Evolutionary conservation across 2,113 vertebrate genomes (phyloP).

Genomic region (Alexandromys fortis): DNA sequence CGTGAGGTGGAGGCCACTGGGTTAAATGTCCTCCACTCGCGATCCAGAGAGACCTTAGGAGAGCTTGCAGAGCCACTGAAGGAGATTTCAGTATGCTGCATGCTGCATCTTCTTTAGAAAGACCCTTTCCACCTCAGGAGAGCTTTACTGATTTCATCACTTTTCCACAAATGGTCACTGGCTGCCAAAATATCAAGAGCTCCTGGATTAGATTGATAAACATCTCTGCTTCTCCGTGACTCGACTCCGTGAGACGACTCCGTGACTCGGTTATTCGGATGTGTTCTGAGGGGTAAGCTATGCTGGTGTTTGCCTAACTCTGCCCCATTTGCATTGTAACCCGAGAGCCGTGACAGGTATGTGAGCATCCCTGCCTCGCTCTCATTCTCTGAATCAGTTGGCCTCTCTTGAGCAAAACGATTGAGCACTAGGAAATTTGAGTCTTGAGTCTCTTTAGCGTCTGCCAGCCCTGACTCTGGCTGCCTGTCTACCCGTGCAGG

Average conservation of each 20-base stretch:
- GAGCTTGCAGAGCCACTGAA: background rate
- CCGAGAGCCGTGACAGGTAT: background rate
- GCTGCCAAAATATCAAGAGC: background rate
- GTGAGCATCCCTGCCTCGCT: background rate
- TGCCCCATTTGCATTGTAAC: constrained; percentile 2
- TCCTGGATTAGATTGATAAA: background rate
- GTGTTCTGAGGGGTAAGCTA: background rate
- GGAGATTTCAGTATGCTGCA: background rate
- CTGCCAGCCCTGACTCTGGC: background rate
- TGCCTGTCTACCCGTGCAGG: background rate
- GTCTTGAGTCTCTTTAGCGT: background rate
- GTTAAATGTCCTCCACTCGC: background rate
- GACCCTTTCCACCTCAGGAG: background rate
- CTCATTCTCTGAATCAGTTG: constrained; percentile 10
- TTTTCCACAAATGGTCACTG: background rate
- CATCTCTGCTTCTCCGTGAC: background rate
- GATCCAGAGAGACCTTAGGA: background rate
- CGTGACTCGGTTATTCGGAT: background rate
- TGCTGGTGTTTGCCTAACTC: background rate
- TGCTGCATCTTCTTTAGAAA: background rate
- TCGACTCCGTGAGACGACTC: too few relatives aligned
- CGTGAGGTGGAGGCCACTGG: background rate
- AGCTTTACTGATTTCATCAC: background rate
- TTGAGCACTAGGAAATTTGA: constrained; percentile 9
- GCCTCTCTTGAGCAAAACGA: background rate